These are phyloP conservation scores for Chelonia mydas DNA, from an alignment of 2,797 vertebrate genomes.

Conservation along the genomic window DNA sequence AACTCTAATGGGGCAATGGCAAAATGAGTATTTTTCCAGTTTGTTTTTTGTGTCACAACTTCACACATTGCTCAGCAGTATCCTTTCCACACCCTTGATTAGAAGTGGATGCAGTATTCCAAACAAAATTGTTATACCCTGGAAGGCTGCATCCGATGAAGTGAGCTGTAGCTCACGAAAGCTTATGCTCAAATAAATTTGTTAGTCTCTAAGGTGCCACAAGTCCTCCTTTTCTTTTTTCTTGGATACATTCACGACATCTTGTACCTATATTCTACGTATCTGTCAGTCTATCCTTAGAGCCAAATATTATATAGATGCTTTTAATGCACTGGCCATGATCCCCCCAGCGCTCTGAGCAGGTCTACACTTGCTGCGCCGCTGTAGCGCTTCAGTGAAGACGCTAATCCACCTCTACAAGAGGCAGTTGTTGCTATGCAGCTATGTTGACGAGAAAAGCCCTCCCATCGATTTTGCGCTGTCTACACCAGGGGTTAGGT, in stretches of 20 bases:
- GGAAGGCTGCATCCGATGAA: background rate
- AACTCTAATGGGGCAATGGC: background rate
- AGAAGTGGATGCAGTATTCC: background rate
- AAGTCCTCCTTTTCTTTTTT: background rate
- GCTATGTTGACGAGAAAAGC: no score
- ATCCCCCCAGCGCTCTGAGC: no score
- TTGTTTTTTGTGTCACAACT: background rate
- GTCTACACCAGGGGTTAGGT: no score
- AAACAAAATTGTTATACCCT: background rate
- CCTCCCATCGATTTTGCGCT: no score
- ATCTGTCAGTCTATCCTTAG: rapidly evolving
- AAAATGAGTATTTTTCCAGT: background rate
- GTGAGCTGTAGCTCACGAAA: no score
- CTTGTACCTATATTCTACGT: background rate
- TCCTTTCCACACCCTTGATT: background rate
- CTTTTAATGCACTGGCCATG: no score
- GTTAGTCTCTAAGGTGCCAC: no score
- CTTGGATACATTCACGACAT: background rate
- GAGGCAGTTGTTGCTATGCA: no score
- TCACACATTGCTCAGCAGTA: background rate
- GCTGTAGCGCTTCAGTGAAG: no score
- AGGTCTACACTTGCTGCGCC: no score
- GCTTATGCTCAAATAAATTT: no score
- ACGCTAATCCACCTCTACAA: no score
- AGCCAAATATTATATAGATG: background rate